A percentile compares a stretch with the other conserved stretches of the same genome.
Conservation (phyloP, 2,113 vertebrate species). For the Uropsilus gracilis region DNA sequence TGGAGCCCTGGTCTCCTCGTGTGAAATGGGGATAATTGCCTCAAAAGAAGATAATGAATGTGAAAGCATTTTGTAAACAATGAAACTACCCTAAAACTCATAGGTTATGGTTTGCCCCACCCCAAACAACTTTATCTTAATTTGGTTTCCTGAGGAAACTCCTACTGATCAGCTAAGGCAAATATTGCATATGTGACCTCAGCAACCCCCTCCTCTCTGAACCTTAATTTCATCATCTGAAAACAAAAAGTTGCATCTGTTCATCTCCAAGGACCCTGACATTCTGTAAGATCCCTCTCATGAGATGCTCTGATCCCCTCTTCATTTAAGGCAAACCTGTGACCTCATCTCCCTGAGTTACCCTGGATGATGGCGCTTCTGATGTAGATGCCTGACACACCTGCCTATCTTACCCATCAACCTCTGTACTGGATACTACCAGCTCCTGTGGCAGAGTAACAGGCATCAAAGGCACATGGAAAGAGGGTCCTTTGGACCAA, state of each 20-base stretch:
- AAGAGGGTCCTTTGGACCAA: background rate
- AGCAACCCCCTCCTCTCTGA: background rate
- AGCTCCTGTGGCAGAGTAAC: background rate
- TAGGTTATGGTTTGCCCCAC: background rate
- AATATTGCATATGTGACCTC: background rate
- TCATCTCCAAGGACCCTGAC: background rate
- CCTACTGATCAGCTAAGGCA: background rate
- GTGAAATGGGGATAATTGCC: background rate
- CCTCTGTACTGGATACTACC: background rate
- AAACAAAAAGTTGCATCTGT: background rate
- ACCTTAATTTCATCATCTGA: slow-evolving; percentile 16
- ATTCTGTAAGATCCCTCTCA: background rate
- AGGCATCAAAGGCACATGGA: background rate
- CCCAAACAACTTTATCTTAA: slow-evolving; percentile 5
- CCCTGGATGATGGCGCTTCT: background rate
- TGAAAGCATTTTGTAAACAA: slow-evolving; percentile 8
- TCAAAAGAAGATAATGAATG: background rate
- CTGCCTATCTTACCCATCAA: background rate
- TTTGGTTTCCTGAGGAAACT: slow-evolving; percentile 22
- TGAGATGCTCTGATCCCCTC: background rate
- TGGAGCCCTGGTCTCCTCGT: background rate
- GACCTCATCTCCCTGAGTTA: background rate
- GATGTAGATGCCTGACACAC: background rate
- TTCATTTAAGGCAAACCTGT: background rate
- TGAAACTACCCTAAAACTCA: background rate